These are phyloP conservation scores for Zaprionus bogoriensis DNA, from an alignment of 2,888 invertebrate species.

Conservation along the genomic window DNA sequence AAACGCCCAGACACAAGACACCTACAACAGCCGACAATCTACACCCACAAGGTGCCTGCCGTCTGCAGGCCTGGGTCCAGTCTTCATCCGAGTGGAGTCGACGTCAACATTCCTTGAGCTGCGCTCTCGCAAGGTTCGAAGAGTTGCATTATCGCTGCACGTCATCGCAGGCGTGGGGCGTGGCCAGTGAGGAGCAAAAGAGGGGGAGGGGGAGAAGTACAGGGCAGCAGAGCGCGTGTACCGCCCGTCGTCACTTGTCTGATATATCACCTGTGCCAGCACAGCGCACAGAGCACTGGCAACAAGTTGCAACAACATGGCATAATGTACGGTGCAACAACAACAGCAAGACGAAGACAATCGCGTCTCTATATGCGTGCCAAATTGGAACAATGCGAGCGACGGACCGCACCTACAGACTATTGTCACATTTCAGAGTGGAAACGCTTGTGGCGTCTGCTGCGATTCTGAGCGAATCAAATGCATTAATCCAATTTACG, in stretches of 20 bases:
- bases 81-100: conserved; percentile 3
- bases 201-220: not conserved
- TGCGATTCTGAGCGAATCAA: conserved; percentile 60
- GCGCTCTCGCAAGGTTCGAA: conserved; percentile 42
- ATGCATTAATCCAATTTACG: conserved; percentile 80
- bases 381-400: conserved; percentile 74
- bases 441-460: conserved; percentile 55
- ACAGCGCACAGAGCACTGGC: conserved; percentile 21
- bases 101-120: conserved; percentile 69
- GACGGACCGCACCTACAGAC: conserved; percentile 59
- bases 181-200: not conserved
- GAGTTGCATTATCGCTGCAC: conserved; percentile 68
- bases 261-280: conserved; percentile 75
- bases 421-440: conserved; percentile 63
- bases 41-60: conserved; percentile 53
- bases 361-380: conserved; percentile 53
- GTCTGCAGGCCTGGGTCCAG: not conserved
- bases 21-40: conserved; percentile 50
- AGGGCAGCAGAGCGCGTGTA: conserved; percentile 26
- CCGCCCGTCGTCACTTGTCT: conserved; percentile 79
- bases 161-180: conserved; percentile 51
- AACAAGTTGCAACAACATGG: conserved; percentile 65
- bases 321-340: conserved; percentile 39
- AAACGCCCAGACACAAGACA: conserved; percentile 63
- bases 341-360: conserved; percentile 36